A percentile compares a stretch with the other conserved stretches of the same genome.
These are phyloP conservation scores for Rhabdomys pumilio DNA, from an alignment of 2,797 vertebrate genomes.

Conservation along the genomic window DNA sequence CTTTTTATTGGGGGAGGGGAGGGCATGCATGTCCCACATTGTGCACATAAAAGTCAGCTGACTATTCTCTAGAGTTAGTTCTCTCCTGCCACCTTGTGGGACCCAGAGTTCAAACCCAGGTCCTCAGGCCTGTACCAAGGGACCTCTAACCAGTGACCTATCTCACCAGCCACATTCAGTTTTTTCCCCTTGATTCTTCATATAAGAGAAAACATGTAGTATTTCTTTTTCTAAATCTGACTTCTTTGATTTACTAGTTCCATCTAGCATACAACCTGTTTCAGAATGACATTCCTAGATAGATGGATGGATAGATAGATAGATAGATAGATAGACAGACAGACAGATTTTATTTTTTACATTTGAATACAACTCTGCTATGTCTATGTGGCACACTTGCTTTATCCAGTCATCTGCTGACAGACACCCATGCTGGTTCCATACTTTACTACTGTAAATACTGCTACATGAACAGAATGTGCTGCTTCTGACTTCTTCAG, in stretches of 20 bases:
- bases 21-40: too few relatives aligned
- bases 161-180: background rate
- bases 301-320: too few relatives aligned
- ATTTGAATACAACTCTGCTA: background rate
- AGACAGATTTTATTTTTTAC: background rate
- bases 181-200: background rate
- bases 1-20: background rate
- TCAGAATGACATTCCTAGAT: background rate
- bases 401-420: background rate
- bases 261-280: background rate
- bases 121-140: background rate
- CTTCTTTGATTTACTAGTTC: background rate
- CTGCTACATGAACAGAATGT: background rate
- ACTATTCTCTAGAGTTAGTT: background rate
- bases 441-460: background rate
- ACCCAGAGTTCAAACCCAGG: background rate
- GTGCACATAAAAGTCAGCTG: background rate
- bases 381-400: background rate
- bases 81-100: background rate
- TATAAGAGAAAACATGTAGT: background rate
- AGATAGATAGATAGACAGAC: too few relatives aligned
- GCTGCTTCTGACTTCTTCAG: background rate
- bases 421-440: too few relatives aligned
- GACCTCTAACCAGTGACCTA: background rate
- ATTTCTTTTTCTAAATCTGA: background rate